Base-by-base conservation (phyloP, 2,888 invertebrate genomes). In the Aricia artaxerxes region DNA sequence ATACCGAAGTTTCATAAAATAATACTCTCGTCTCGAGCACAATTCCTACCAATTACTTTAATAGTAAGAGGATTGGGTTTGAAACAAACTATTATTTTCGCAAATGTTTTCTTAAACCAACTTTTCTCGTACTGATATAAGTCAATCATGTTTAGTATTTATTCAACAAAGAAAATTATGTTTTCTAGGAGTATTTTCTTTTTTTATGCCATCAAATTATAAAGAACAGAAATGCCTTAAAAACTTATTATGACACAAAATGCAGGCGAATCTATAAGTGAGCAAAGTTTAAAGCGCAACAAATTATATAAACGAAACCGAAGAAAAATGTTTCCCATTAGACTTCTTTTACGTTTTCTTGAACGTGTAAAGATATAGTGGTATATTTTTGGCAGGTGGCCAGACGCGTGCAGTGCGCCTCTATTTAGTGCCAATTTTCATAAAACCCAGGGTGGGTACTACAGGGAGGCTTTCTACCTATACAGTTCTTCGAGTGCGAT, bases 341-440 rank as follows among this genome's bases (percentile, higher is more conserved):
- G 13, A 24, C 35, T 78, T 60, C 73, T 80, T 82, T 81, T 80
- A 82, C 80, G 79, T 87, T 87, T 87, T 81, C 86, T 88, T 87
- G 86, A 85, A 85, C 86, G 85, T 87, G 85, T 84, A 85, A 86
- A 87, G 85, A 85, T 80, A 81, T 82, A 81, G 81, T 82, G 79
- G 85, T 86, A 85, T 82, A 81, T 80, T 80, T 79, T 81, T 87
- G 86, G 86, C 85, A 35, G 72, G 16, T 9, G 75, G 86, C 87
- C 87, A 87, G 82, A 80, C 60, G 81, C 82, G 82, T 81, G 81
- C 82, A 82, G 82, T 81, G 82, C 83, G 79, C 81, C 82, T 82
- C 81, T 82, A 82, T 83, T 85, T 85, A 85, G 84, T 83, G 84
- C 83, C 84, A 85, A 84, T 85, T 85, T 84, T 83, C 83, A 81